These are phyloP conservation scores for Isaurus tuberculatus DNA, from an alignment of 92 coral and sea anemone genomes.

Conservation along the genomic window DNA sequence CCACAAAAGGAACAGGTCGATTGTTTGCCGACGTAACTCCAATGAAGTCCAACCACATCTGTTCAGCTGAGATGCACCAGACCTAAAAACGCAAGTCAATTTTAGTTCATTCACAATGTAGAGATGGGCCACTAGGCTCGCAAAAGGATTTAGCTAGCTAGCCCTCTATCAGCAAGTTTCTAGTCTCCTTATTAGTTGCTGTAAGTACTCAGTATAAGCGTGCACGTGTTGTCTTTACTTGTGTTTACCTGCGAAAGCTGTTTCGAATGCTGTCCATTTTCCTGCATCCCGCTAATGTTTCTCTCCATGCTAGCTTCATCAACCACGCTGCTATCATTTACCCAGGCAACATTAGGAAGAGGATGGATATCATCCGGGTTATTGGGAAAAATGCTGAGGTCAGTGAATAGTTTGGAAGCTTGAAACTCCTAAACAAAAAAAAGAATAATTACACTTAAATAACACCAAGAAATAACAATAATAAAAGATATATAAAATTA, in stretches of 20 bases:
- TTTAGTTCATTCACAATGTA: not conserved
- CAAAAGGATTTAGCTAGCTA: too few species aligned
- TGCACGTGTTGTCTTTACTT: too few species aligned
- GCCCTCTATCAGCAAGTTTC: too few species aligned
- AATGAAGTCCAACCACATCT: conserved; percentile 92
- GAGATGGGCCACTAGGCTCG: too few species aligned
- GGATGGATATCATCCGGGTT: conserved; percentile 75
- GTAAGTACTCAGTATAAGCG: too few species aligned
- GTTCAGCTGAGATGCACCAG: conserved; percentile 89
- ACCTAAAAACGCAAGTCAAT: conserved; percentile 61
- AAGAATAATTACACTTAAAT: not conserved
- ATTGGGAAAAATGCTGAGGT: conserved; percentile 77
- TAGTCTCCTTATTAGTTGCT: too few species aligned
- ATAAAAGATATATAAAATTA: too few species aligned
- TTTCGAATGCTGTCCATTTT: conserved; percentile 45
- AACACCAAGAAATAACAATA: too few species aligned
- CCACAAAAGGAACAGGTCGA: conserved; percentile 91
- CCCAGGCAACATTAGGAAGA: conserved; percentile 87
- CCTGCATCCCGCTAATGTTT: conserved; percentile 66
- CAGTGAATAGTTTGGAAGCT: conserved; percentile 62
- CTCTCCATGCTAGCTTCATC: conserved; percentile 67
- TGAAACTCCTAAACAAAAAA: conserved; percentile 40
- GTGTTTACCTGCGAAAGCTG: conserved; percentile 75
- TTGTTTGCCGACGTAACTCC: conserved; percentile 78
- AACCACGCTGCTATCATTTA: conserved; percentile 85